phyloP scores from a whole-genome alignment of 2,113 vertebrate species.

The Nymphicus hollandicus region DNA sequence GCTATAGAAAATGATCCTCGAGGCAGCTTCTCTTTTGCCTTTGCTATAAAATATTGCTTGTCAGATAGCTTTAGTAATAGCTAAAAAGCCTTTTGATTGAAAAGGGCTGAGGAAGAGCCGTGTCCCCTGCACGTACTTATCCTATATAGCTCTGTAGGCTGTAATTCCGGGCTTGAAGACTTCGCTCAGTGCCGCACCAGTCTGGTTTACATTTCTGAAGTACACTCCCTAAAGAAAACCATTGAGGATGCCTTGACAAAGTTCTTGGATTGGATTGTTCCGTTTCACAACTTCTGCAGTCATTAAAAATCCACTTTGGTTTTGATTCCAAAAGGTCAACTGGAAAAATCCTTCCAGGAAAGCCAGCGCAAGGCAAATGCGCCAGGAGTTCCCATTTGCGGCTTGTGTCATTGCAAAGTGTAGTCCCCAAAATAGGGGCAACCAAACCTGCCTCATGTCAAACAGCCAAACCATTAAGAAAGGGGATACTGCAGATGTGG shows the following conservation, averaged over 20 bases:
- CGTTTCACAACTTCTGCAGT: not conserved
- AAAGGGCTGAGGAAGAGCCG: not conserved
- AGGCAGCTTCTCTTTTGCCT: not conserved
- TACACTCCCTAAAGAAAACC: not conserved
- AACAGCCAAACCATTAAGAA: not conserved
- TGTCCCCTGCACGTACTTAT: not conserved
- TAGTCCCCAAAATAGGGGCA: not conserved
- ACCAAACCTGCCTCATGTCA: not conserved
- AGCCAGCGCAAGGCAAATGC: not conserved
- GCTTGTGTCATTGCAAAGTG: not conserved
- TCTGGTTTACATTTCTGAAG: not conserved
- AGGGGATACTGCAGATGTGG: accelerated
- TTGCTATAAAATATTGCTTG: not conserved
- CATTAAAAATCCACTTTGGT: not conserved
- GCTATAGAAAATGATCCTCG: not conserved
- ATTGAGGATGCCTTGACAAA: not conserved
- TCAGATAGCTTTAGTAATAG: not conserved
- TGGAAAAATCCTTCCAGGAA: conserved; percentile 34
- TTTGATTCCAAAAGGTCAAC: not conserved
- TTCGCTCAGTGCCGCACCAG: not conserved
- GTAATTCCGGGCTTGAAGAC: not conserved
- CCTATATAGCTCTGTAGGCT: not conserved
- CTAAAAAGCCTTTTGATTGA: not conserved
- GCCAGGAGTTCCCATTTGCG: not conserved
- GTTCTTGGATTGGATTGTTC: not conserved